Base-by-base conservation (phyloP, 2,113 vertebrate species). In the Hoplias malabaricus region DNA sequence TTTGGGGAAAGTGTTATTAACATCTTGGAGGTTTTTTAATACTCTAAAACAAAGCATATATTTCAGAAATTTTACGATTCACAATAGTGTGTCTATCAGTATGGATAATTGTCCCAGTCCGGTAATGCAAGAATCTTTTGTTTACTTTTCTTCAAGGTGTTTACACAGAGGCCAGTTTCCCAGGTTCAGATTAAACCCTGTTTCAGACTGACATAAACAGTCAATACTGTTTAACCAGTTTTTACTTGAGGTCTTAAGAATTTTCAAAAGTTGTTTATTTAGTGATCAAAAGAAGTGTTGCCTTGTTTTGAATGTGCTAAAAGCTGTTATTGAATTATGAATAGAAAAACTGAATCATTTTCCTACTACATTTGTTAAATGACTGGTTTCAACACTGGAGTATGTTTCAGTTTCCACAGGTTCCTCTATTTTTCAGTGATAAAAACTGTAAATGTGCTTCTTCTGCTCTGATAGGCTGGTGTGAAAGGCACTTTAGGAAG, bases 401-500 rank as follows among this genome's bases (percentile, higher is more conserved):
- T 12, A 16, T 46, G 16, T 2, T 46, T 46, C 11, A 2, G 10
- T 46, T 46, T 46, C 12, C 34, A 23, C n/a, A 56, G 19, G 10
- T 25, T 1, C 19, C 25, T 42, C 21, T 5, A 11, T 2, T 2
- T 57, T 11, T 29, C 8, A 40, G 9, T 38, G 9, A 14, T 40
- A 13, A 75, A 75, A 11, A 10, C 1, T 43, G 27, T 42, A 0
- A 23, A 12, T 59, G 25, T 62, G 33, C 69, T 38, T 48, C 25
- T 65, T 46, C 9, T 84, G 59, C 73, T 83, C 76, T 38, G 73
- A 29, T 84, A 99, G 98, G 98, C 98, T 86, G 98, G 98, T 84
- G 98, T 99, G 81, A 99, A 98, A 94, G 98, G 98, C 88, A 98
- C 93, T 31, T 91, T 99, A 89, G 98, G 98, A 89, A 95, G 97